phyloP scores from a whole-genome alignment of 2,797 vertebrate genomes.

The Anguilla obscura region DNA sequence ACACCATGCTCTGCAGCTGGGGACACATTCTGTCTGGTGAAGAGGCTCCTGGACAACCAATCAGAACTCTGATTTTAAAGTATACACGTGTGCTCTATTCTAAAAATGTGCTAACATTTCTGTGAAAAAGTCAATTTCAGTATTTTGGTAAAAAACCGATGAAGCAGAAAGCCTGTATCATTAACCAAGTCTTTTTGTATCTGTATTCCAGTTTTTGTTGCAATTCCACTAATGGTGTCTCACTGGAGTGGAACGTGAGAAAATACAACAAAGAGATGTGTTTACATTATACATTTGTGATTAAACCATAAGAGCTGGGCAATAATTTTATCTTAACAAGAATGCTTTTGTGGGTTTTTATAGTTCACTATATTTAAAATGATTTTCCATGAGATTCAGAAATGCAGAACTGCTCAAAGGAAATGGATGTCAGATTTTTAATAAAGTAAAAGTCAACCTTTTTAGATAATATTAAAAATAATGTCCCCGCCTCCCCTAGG shows the following conservation, averaged over 20 bases:
- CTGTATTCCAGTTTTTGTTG: background rate
- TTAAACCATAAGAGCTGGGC: background rate
- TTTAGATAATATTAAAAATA: background rate
- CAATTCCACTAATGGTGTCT: background rate
- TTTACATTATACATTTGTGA: background rate
- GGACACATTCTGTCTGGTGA: background rate
- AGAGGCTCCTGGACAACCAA: background rate
- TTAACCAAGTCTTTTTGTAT: background rate
- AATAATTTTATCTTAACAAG: background rate
- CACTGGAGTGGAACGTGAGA: background rate
- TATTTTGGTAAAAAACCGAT: background rate
- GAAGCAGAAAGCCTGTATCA: background rate
- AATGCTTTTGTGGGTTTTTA: background rate
- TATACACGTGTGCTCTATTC: background rate
- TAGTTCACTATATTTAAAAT: background rate
- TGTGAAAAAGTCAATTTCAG: background rate
- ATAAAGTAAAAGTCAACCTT: background rate
- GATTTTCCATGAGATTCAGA: background rate
- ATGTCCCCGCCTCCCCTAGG: background rate
- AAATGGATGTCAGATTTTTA: background rate
- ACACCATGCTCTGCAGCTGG: slow-evolving; percentile 74
- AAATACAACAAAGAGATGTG: background rate
- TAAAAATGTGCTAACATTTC: background rate
- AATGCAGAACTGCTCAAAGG: background rate
- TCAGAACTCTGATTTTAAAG: background rate